These are phyloP conservation scores for Apogon talboti DNA, from an alignment of 2,797 vertebrate genomes.

Conservation along the genomic window DNA sequence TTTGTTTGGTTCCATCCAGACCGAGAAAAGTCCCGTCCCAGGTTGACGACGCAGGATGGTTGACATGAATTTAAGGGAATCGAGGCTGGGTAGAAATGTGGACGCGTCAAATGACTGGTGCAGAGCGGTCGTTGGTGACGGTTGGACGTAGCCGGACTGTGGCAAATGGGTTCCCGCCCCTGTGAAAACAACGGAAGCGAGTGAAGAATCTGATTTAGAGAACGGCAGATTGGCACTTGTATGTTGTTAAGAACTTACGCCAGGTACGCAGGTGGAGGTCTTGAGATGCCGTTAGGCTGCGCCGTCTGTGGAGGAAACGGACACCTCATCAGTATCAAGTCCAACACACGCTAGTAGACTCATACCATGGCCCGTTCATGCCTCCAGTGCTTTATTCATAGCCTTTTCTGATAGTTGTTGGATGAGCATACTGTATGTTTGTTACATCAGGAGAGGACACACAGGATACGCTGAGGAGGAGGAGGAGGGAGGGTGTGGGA, in stretches of 20 bases:
- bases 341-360: background rate
- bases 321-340: constrained; percentile 11
- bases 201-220: background rate
- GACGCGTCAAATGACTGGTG: constrained; percentile 85
- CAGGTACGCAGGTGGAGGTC: constrained; percentile 87
- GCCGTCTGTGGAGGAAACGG: constrained; percentile 77
- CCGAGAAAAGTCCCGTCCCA: constrained; percentile 10
- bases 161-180: constrained; percentile 95
- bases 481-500: constrained; percentile 21
- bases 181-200: constrained; percentile 58
- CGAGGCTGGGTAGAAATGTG: constrained; percentile 10
- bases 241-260: constrained; percentile 83
- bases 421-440: too few relatives aligned
- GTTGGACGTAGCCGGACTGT: constrained; percentile 95
- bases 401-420: too few relatives aligned
- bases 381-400: background rate
- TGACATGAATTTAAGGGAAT: background rate
- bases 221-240: background rate
- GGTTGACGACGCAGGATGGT: constrained; percentile 19
- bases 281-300: constrained; percentile 89
- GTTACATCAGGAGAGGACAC: background rate
- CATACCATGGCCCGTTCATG: background rate
- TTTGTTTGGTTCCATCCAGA: constrained; percentile 17
- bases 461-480: background rate
- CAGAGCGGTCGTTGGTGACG: constrained; percentile 95